phyloP scores from a whole-genome alignment of 2,113 vertebrate species.

The Phalacrocorax pelagicus region DNA sequence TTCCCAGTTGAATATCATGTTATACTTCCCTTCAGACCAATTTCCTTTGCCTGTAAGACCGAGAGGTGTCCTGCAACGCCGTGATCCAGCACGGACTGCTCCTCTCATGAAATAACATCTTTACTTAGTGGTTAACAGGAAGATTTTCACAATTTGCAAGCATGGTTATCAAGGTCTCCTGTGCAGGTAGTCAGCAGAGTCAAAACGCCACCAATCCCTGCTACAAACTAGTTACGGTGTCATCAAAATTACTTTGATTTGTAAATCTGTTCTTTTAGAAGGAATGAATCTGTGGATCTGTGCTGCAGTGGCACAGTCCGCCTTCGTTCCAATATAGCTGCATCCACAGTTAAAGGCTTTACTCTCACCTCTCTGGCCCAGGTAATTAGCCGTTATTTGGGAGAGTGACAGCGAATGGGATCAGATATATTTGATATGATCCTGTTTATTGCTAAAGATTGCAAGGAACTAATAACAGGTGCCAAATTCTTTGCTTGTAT shows the following conservation, averaged over 20 bases:
- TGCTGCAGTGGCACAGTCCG: not conserved
- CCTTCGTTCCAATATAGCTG: not conserved
- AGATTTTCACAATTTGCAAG: not conserved
- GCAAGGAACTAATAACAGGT: not conserved
- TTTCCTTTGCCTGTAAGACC: not conserved
- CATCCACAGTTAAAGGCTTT: not conserved
- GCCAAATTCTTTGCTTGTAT: not conserved
- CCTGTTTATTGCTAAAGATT: not conserved
- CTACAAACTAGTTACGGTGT: not conserved
- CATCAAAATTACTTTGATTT: not conserved
- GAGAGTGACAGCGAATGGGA: not conserved
- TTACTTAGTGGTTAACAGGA: not conserved
- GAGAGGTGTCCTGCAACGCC: not conserved
- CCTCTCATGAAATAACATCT: not conserved
- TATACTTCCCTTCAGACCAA: not conserved
- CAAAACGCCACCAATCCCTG: not conserved
- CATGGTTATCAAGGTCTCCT: fast-evolving
- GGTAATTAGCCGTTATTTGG: not conserved
- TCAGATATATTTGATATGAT: not conserved
- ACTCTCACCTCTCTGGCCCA: not conserved
- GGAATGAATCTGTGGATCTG: not conserved
- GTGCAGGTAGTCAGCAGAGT: not conserved
- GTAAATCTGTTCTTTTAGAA: not conserved
- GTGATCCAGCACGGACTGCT: not conserved
- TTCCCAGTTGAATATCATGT: not conserved